Conservation (phyloP, 2,113 vertebrate species). For the Lathamus discolor region DNA sequence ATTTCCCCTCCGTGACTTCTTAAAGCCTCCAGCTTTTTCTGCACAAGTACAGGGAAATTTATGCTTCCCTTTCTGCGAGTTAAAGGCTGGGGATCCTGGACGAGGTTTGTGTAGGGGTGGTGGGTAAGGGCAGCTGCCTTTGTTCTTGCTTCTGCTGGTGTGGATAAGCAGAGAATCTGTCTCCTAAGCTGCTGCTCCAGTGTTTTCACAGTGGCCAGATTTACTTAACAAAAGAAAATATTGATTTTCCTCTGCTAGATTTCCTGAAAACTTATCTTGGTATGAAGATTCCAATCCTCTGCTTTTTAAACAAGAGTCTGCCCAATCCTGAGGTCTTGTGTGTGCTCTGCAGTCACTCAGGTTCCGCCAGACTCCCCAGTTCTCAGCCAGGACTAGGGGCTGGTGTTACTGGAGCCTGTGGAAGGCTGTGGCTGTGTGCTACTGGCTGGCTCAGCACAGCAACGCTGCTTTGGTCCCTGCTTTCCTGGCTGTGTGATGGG, state of each 20-base stretch:
- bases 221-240: constrained; percentile 27
- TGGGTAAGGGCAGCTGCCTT: not conserved
- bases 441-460: not conserved
- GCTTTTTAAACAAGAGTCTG: not conserved
- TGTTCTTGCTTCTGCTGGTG: not conserved
- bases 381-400: not conserved
- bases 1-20: not conserved
- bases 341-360: not conserved
- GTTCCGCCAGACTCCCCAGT: not conserved
- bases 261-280: not conserved
- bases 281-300: not conserved
- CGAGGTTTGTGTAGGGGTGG: not conserved
- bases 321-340: not conserved
- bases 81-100: not conserved
- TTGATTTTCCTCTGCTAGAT: not conserved
- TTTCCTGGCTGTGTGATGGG: not conserved
- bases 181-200: not conserved
- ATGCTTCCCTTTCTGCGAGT: not conserved
- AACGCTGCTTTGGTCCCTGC: accelerated
- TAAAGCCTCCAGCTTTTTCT: not conserved
- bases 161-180: not conserved
- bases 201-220: not conserved
- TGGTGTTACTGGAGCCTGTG: not conserved
- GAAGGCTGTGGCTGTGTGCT: not conserved
- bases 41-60: not conserved